Conservation (phyloP, 2,888 invertebrate genomes). For the Thera britannica region DNA sequence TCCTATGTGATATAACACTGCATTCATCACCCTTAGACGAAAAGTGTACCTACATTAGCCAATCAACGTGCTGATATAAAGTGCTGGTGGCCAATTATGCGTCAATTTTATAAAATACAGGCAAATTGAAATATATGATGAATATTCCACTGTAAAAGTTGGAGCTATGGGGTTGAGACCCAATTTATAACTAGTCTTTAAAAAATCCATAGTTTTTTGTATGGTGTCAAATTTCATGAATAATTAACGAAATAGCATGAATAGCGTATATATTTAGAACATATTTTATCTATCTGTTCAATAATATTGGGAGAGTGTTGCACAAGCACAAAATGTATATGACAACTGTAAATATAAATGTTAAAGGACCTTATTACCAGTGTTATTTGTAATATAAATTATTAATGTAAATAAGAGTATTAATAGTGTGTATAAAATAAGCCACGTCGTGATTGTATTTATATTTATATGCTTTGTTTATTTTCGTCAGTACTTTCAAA, state of each 20-base stretch:
- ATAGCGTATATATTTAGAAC: not conserved
- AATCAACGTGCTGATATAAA: not conserved
- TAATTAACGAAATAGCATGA: not conserved
- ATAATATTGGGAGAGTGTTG: conserved; percentile 14
- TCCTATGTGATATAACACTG: no score
- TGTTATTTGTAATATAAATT: conserved; percentile 21
- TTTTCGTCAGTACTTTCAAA: conserved; percentile 54
- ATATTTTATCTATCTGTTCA: conserved; percentile 4
- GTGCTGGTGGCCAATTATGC: conserved; percentile 22
- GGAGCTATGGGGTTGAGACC: not conserved
- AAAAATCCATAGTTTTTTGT: not conserved
- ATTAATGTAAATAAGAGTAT: conserved; percentile 25
- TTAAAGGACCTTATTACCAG: conserved; percentile 2
- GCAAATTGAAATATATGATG: not conserved
- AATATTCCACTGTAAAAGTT: not conserved
- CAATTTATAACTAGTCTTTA: no score
- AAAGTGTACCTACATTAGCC: not conserved
- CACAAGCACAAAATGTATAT: conserved; percentile 22
- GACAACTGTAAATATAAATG: conserved; percentile 24
- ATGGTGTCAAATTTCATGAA: not conserved
- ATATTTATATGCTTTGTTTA: conserved; percentile 47
- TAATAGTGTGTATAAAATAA: conserved; percentile 25
- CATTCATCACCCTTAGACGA: no score
- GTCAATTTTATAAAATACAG: conserved; percentile 32
- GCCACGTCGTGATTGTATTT: conserved; percentile 43